phyloP scores from a whole-genome alignment of 2,888 invertebrate species.

The Lasioglossum vierecki region DNA sequence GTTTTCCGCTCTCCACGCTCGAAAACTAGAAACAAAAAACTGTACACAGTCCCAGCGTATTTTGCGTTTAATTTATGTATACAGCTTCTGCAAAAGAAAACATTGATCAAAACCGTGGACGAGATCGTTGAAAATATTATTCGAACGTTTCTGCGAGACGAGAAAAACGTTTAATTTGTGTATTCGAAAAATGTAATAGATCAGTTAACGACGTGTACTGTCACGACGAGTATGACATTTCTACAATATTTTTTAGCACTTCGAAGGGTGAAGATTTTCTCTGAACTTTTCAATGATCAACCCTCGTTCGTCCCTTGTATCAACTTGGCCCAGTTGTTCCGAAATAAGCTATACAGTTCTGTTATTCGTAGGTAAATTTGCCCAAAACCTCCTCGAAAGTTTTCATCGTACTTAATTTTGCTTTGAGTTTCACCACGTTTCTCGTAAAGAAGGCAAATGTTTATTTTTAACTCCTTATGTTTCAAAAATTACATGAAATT shows the following conservation, averaged over 20 bases:
- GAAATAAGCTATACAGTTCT: no score
- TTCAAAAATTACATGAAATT: neutral
- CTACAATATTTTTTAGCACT: neutral
- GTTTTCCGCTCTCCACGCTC: neutral
- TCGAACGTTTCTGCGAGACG: neutral
- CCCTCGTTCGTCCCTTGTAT: no score
- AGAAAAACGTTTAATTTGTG: neutral
- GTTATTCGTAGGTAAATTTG: no score
- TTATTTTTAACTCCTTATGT: neutral
- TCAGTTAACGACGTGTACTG: neutral
- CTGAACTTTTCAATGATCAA: no score
- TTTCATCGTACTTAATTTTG: neutral
- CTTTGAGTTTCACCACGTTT: neutral
- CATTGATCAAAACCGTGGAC: neutral
- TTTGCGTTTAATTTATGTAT: neutral
- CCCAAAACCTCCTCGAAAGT: no score
- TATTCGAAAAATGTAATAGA: neutral
- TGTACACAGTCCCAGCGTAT: neutral
- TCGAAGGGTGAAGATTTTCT: no score
- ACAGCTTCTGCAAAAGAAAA: neutral
- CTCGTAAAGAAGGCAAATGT: neutral
- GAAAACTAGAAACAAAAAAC: slow-evolving; percentile 1
- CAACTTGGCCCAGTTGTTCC: no score
- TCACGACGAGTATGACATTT: neutral
- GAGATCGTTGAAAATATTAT: neutral